Evolutionary conservation across 1,140 invertebrate species (phyloP).

Genomic region (Radopholus similis): DNA sequence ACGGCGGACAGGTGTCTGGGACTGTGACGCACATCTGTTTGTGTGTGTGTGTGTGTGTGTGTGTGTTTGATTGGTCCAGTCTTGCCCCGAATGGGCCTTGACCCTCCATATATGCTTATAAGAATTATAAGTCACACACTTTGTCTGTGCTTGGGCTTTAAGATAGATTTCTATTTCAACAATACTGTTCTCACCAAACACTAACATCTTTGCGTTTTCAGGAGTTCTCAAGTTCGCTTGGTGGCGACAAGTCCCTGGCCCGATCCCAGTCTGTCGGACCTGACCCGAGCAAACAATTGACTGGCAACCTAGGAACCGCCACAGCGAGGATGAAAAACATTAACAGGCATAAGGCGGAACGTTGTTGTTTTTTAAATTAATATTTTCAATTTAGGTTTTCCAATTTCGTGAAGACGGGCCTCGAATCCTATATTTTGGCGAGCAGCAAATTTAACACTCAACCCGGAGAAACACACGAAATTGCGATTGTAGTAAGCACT

Average conservation of each 20-base stretch:
- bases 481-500: conserved; percentile 60
- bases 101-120: not conserved
- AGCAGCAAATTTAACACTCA: conserved; percentile 70
- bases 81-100: not conserved
- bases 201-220: conserved; percentile 6
- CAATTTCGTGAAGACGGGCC: conserved; percentile 81
- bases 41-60: not conserved
- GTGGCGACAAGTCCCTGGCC: too few species aligned
- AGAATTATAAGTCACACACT: too few species aligned
- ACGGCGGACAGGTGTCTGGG: too few species aligned
- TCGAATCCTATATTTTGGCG: conserved; percentile 84
- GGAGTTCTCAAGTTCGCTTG: conserved; percentile 22
- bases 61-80: not conserved
- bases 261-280: too few species aligned
- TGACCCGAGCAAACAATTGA: too few species aligned
- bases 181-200: too few species aligned
- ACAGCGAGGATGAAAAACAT: conserved; percentile 48
- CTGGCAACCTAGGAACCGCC: too few species aligned
- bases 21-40: too few species aligned
- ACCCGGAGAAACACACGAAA: conserved; percentile 74
- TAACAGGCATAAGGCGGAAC: conserved; percentile 45
- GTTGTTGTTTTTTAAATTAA: conserved; percentile 1
- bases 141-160: too few species aligned
- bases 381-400: conserved; percentile 71
- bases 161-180: too few species aligned